Evolutionary conservation across 1,140 invertebrate species (phyloP).

Genomic region (Ruditapes philippinarum): DNA sequence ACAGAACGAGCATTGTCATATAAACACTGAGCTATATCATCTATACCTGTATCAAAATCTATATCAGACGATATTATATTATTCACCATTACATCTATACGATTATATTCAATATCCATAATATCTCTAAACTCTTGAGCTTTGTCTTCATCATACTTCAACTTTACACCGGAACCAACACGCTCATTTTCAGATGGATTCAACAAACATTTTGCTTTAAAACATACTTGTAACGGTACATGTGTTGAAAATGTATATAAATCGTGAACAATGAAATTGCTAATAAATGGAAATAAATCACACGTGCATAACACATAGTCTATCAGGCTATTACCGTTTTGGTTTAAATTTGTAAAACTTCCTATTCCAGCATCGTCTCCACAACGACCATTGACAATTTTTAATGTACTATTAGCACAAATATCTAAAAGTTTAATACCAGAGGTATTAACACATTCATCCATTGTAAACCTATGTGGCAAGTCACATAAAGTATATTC

Average conservation of each 20-base stretch:
- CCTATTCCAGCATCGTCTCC: constrained; percentile 1
- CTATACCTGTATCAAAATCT: background rate
- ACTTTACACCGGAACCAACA: background rate
- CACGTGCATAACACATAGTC: background rate
- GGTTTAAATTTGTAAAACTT: background rate
- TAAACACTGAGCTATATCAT: background rate
- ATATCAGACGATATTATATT: background rate
- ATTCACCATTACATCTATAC: background rate
- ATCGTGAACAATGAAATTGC: constrained; percentile 18
- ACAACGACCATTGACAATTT: background rate
- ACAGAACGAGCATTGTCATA: background rate
- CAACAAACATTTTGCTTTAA: background rate
- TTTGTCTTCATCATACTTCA: background rate
- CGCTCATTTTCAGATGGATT: background rate
- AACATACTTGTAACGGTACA: background rate
- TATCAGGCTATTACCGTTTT: constrained; percentile 7
- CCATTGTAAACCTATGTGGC: background rate
- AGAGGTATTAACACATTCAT: constrained; percentile 10
- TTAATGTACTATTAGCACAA: background rate
- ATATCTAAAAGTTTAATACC: constrained; percentile 19
- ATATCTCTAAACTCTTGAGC: background rate
- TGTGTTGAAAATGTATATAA: background rate
- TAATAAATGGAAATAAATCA: constrained; percentile 1
- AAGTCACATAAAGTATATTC: background rate
- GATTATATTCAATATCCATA: background rate